A percentile compares a stretch with the other conserved stretches of the same genome.
phyloP scores from a whole-genome alignment of 2,888 invertebrate genomes.

The Bhutanitis thaidina region DNA sequence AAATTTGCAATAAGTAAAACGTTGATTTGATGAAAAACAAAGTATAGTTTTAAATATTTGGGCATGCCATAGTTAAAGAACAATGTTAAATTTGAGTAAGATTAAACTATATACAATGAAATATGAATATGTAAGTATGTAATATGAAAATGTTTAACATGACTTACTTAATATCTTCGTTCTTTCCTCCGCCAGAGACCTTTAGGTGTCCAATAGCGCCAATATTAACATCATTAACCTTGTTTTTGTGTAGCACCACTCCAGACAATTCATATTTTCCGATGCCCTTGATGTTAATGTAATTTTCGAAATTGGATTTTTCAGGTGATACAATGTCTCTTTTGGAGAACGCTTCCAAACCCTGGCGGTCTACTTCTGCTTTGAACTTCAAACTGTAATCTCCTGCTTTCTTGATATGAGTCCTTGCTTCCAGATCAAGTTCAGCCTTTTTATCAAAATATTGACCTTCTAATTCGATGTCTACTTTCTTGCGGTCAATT shows the following conservation, averaged over 20 bases:
- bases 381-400: slow-evolving; percentile 62
- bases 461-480: slow-evolving; percentile 76
- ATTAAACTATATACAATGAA: no score
- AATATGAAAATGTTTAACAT: neutral
- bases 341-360: slow-evolving; percentile 73
- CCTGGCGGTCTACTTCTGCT: slow-evolving; percentile 46
- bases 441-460: slow-evolving; percentile 81
- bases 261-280: slow-evolving; percentile 83
- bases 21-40: no score
- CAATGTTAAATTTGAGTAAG: no score
- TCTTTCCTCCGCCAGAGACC: slow-evolving; percentile 66
- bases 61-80: no score
- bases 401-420: slow-evolving; percentile 59
- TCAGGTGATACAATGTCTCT: slow-evolving; percentile 76
- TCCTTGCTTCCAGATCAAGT: slow-evolving; percentile 78
- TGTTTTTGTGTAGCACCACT: slow-evolving; percentile 74
- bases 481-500: slow-evolving; percentile 75
- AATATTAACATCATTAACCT: slow-evolving; percentile 76
- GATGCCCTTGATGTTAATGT: slow-evolving; percentile 78
- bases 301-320: slow-evolving; percentile 82
- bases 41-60: no score
- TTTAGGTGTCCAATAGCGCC: slow-evolving; percentile 79
- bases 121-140: no score
- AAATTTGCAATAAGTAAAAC: no score
- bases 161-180: slow-evolving; percentile 79